Evolutionary conservation across 2,113 vertebrate genomes (phyloP).

Genomic region (Axis porcinus): DNA sequence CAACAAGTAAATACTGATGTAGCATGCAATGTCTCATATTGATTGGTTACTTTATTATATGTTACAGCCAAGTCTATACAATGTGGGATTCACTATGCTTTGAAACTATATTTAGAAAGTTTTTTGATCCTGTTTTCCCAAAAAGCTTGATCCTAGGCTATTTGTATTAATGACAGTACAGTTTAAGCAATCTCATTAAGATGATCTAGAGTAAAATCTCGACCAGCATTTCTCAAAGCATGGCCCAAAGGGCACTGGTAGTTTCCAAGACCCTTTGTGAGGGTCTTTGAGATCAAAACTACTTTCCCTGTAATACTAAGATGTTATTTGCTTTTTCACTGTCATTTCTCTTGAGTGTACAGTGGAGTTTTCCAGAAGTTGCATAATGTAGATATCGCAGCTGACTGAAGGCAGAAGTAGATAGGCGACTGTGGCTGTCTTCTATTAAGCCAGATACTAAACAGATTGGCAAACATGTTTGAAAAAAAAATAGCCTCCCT

Average conservation of each 20-base stretch:
- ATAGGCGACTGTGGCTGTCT: background rate
- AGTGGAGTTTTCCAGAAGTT: background rate
- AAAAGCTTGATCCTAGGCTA: background rate
- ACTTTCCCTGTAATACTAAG: background rate
- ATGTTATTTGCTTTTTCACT: background rate
- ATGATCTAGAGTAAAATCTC: background rate
- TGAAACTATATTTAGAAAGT: background rate
- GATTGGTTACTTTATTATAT: background rate
- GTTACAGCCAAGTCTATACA: background rate
- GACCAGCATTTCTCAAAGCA: background rate
- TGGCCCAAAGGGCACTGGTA: accelerated
- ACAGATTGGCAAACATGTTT: background rate
- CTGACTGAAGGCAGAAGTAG: background rate
- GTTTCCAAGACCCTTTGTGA: background rate
- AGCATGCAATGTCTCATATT: background rate
- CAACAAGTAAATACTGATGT: background rate
- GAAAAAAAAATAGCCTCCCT: background rate
- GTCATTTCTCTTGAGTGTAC: background rate
- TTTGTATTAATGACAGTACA: background rate
- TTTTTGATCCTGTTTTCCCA: background rate
- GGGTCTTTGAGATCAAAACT: background rate
- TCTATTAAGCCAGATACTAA: background rate
- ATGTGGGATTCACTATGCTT: background rate
- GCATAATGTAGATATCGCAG: background rate
- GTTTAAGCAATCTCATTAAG: background rate